phyloP scores from a whole-genome alignment of 2,797 vertebrate species.

The Scarus forsteni region DNA sequence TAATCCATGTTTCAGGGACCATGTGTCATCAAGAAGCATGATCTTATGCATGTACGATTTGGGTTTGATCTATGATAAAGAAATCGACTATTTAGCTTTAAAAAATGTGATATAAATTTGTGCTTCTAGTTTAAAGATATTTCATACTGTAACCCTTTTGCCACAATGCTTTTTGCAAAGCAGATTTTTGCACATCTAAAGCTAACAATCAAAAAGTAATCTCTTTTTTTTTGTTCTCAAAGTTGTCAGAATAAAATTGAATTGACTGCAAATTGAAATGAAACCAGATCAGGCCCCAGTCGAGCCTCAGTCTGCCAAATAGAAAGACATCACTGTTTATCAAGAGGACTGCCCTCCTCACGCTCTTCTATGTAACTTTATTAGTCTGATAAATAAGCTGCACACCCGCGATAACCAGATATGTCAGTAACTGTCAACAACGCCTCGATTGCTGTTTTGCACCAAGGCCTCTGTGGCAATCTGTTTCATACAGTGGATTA shows the following conservation, averaged over 20 bases:
- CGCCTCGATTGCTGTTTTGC: slow-evolving; percentile 10
- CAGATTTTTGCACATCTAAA: too few relatives aligned
- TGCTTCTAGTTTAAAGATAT: too few relatives aligned
- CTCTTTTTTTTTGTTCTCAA: not conserved
- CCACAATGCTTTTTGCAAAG: too few relatives aligned
- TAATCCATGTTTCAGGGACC: too few relatives aligned
- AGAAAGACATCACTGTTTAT: slow-evolving; percentile 28
- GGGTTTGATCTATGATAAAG: too few relatives aligned
- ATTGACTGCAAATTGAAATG: not conserved
- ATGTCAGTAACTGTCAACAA: slow-evolving; percentile 30
- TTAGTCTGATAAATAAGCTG: slow-evolving; percentile 41
- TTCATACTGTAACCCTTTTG: too few relatives aligned
- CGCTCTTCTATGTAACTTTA: slow-evolving; percentile 6
- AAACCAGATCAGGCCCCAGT: not conserved
- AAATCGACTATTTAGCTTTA: too few relatives aligned
- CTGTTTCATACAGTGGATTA: not conserved
- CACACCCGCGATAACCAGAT: slow-evolving; percentile 39
- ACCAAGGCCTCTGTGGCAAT: slow-evolving; percentile 1
- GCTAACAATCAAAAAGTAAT: not conserved
- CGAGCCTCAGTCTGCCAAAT: slow-evolving; percentile 6
- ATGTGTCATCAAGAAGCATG: too few relatives aligned
- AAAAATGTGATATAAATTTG: too few relatives aligned
- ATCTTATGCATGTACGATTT: too few relatives aligned
- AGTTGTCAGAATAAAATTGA: not conserved
- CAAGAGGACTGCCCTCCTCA: slow-evolving; percentile 10